These are phyloP conservation scores for Todus mexicanus DNA, from an alignment of 2,797 vertebrate genomes.

Conservation along the genomic window DNA sequence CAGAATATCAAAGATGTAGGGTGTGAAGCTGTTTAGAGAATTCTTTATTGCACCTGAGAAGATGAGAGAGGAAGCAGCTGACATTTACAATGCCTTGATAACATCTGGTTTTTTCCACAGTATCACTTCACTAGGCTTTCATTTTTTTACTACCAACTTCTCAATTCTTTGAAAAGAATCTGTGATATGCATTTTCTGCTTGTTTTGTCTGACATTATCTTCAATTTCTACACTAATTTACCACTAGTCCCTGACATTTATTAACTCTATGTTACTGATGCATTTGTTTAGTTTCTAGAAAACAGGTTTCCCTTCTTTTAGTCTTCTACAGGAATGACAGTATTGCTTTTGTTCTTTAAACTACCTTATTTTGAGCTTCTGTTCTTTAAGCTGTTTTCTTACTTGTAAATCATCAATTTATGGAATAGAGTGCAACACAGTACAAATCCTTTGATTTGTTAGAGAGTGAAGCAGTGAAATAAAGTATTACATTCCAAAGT, in stretches of 20 bases:
- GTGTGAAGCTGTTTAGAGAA: neutral
- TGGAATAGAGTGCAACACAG: neutral
- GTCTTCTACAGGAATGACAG: neutral
- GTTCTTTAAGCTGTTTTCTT: neutral
- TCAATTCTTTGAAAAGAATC: neutral
- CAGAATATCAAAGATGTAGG: neutral
- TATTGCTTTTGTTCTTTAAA: neutral
- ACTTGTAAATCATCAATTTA: neutral
- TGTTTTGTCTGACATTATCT: neutral
- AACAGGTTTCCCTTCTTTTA: neutral
- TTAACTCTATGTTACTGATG: neutral
- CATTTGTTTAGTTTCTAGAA: neutral
- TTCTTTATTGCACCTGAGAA: neutral
- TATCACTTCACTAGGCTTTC: neutral
- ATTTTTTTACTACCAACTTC: neutral
- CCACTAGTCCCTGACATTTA: neutral
- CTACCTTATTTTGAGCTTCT: neutral
- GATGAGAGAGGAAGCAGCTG: neutral
- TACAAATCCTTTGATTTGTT: neutral
- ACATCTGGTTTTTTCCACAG: neutral
- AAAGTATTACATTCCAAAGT: neutral
- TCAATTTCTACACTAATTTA: neutral
- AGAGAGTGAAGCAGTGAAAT: neutral
- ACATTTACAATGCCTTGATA: neutral
- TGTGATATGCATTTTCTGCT: neutral